Base-by-base conservation (phyloP, 2,888 invertebrate genomes). In the Trachelus iudaicus region DNA sequence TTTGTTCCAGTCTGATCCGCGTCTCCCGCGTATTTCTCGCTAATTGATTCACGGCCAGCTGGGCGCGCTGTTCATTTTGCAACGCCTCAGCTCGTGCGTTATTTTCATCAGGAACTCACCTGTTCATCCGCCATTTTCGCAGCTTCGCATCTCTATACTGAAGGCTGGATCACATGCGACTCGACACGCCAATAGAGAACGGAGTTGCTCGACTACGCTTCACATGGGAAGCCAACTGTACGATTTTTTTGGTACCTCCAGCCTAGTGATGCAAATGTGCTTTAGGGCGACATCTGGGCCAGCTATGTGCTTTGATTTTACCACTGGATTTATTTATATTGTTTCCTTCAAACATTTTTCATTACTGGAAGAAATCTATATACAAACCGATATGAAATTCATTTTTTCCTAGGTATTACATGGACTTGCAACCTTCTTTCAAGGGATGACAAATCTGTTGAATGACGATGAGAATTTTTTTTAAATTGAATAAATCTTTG, bases 101-200 rank as follows among this genome's bases (percentile, higher is more conserved):
- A 87, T 86, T 87, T 90, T 90, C 87, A 89, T 90, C 89, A 87
- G 85, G 84, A 93, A 92, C 94, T 94, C 94, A 95, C 95, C 95
- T 95, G 95, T 94, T 95, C 95, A 92, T 95, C 95, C 94, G 95
- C 95, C 95, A 95, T 95, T 94, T 95, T 95, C 91, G 89, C 90
- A 91, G 89, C 89, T 88, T 90, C 89, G 91, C 92, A 92, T 92
- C 92, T 90, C 90, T 77, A 82, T 81, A 83, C 80, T 78, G 82
- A 82, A 84, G 84, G 76, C 79, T 77, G 76, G 81, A 82, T 79
- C 80, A 79, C 81, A 81, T 76, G 79, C 79, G 75, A 77, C 79
- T 68, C 75, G n/a, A 69, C 76, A 73, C 77, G 75, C 78, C 76
- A 76, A 77, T 69, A 71, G 73, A 75, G 75, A 69, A 75, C 56